Evolutionary conservation across 2,888 invertebrate genomes (phyloP).

Genomic region (Troides oblongomaculatus): DNA sequence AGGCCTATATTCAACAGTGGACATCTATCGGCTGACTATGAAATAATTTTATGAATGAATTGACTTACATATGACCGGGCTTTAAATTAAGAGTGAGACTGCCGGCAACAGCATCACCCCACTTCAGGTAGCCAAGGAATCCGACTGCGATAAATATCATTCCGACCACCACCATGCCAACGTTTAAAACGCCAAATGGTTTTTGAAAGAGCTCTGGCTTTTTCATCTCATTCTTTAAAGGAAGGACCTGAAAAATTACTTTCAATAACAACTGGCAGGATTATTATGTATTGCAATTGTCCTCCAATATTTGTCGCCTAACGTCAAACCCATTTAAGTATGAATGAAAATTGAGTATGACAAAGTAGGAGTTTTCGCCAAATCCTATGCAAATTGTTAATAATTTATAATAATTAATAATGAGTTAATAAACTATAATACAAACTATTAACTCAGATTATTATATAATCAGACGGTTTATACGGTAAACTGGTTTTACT

Average conservation of each 20-base stretch:
- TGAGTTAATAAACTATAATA: neutral
- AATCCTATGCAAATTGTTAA: too few species aligned
- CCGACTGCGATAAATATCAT: slow-evolving; percentile 89
- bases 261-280: too few species aligned
- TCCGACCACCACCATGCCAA: slow-evolving; percentile 91
- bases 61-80: slow-evolving; percentile 75
- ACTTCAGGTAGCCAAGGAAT: slow-evolving; percentile 92
- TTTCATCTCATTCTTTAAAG: slow-evolving; percentile 95
- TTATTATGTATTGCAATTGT: too few species aligned
- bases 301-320: neutral
- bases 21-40: too few species aligned
- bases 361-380: too few species aligned
- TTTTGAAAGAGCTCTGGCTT: slow-evolving; percentile 88
- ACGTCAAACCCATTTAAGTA: neutral
- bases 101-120: slow-evolving; percentile 89
- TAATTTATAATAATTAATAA: too few species aligned
- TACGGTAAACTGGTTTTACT: slow-evolving; percentile 41
- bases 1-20: too few species aligned
- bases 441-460: neutral
- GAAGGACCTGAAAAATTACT: slow-evolving; percentile 84
- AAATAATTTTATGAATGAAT: neutral
- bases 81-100: slow-evolving; percentile 94
- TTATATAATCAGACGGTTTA: neutral
- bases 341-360: too few species aligned
- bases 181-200: slow-evolving; percentile 91